Conservation (phyloP, 2,113 vertebrate species). For the Pseudopodoces humilis region DNA sequence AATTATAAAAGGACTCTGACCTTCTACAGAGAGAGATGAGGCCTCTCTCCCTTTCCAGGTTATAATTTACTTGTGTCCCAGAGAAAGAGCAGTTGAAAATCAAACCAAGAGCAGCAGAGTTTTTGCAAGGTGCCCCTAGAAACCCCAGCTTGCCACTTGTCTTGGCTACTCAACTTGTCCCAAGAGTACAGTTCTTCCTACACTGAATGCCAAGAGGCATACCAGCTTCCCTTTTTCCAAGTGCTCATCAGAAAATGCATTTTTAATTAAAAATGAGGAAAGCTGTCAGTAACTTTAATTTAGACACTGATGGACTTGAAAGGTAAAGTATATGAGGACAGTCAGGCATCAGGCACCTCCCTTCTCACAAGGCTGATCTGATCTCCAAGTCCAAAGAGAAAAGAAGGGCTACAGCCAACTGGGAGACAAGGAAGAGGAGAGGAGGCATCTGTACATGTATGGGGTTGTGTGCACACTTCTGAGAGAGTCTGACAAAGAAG, state of each 20-base stretch:
- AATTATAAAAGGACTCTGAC: background rate
- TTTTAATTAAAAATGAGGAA: background rate
- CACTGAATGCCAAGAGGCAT: background rate
- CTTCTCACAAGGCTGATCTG: background rate
- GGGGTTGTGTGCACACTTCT: background rate
- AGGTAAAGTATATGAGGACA: background rate
- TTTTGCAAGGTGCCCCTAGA: background rate
- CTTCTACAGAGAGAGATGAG: background rate
- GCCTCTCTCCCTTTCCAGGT: background rate
- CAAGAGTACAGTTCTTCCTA: background rate
- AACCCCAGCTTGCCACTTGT: background rate
- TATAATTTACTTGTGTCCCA: background rate
- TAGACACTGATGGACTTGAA: background rate
- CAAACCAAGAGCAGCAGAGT: background rate
- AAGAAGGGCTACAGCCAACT: background rate
- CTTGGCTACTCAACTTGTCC: background rate
- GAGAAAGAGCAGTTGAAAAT: background rate
- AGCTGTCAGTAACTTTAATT: background rate
- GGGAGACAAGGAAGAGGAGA: background rate
- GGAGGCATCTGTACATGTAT: fast-evolving
- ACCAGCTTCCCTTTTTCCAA: background rate
- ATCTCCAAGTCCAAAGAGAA: background rate
- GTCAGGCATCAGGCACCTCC: background rate
- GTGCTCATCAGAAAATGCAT: background rate
- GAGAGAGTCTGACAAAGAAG: background rate